Conservation (phyloP, 2,797 vertebrate genomes). For the Meda fulgida region DNA sequence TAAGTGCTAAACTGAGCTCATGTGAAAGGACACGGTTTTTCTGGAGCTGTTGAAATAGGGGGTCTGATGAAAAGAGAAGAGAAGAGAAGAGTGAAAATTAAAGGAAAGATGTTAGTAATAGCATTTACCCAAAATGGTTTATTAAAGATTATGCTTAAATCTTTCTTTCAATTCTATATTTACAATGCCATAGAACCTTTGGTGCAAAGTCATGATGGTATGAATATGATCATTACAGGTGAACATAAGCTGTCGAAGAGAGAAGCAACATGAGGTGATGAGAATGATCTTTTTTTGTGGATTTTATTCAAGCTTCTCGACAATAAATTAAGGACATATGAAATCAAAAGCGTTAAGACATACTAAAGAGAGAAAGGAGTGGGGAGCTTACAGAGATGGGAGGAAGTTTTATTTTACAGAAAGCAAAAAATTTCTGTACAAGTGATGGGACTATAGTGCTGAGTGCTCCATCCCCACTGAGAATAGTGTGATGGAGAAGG, state of each 20-base stretch:
- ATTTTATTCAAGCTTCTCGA: slow-evolving; percentile 79
- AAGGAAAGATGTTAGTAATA: slow-evolving; percentile 19
- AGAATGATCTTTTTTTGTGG: slow-evolving; percentile 69
- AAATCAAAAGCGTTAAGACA: slow-evolving; percentile 65
- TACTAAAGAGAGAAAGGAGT: slow-evolving; percentile 66
- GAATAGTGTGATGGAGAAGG: slow-evolving; percentile 64
- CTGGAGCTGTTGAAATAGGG: slow-evolving; percentile 94
- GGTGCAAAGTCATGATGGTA: neutral
- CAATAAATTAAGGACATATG: slow-evolving; percentile 73
- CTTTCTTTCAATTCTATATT: neutral
- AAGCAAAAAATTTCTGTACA: slow-evolving; percentile 83
- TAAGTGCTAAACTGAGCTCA: slow-evolving; percentile 91
- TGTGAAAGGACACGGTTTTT: slow-evolving; percentile 93
- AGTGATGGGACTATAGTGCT: slow-evolving; percentile 71
- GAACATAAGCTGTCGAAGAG: slow-evolving; percentile 3
- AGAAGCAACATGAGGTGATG: slow-evolving; percentile 62
- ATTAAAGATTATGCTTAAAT: slow-evolving; percentile 6
- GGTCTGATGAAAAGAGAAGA: slow-evolving; percentile 86
- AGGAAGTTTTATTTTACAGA: slow-evolving; percentile 94
- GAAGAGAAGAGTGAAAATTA: slow-evolving; percentile 10
- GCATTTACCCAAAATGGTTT: neutral
- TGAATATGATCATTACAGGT: slow-evolving; percentile 9
- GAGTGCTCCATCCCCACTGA: slow-evolving; percentile 70
- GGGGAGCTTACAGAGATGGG: slow-evolving; percentile 70
- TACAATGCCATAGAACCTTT: neutral